Evolutionary conservation across 2,888 invertebrate genomes (phyloP).

Genomic region (Oscheius onirici): DNA sequence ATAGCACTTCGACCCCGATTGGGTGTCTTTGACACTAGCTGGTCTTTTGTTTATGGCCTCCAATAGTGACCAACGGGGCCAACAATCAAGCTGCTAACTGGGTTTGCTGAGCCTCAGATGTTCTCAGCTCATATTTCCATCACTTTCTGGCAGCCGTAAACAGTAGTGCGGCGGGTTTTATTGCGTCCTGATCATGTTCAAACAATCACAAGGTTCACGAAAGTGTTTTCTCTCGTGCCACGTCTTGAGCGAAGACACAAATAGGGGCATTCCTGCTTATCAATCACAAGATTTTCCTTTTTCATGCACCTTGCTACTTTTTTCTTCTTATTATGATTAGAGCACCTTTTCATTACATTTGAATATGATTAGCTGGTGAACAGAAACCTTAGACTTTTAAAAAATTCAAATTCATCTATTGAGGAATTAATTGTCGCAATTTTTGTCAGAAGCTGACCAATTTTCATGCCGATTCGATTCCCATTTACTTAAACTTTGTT

Average conservation of each 20-base stretch:
- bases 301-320: too few species aligned
- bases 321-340: too few species aligned
- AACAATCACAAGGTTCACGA: constrained; percentile 58
- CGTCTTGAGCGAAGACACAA: neutral
- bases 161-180: neutral
- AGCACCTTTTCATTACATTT: too few species aligned
- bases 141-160: neutral
- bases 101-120: neutral
- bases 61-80: neutral
- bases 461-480: too few species aligned
- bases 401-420: too few species aligned
- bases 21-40: neutral
- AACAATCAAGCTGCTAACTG: neutral
- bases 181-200: neutral
- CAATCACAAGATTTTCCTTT: too few species aligned
- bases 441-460: too few species aligned
- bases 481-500: too few species aligned
- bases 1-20: neutral
- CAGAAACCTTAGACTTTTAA: too few species aligned
- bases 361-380: too few species aligned
- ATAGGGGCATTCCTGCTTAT: too few species aligned
- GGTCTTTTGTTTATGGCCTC: constrained; percentile 29
- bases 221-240: constrained; percentile 49
- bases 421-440: too few species aligned
- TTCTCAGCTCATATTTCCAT: neutral